A percentile compares a stretch with the other conserved stretches of the same genome.
Conservation (phyloP, 2,797 vertebrate species). For the Knipowitschia caucasica region DNA sequence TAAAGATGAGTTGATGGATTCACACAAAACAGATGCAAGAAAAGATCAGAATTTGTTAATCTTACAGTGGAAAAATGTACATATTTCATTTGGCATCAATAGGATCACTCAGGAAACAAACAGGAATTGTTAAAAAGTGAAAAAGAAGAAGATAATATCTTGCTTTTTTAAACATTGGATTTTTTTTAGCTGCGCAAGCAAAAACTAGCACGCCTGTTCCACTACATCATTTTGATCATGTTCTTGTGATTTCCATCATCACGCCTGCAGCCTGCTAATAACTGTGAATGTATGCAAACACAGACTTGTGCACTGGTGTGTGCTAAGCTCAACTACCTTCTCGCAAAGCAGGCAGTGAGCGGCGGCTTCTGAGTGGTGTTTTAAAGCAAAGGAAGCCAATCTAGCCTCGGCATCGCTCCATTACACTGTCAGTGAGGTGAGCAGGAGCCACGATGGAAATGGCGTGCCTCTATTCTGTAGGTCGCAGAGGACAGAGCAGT, state of each 20-base stretch:
- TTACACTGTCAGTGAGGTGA: constrained; percentile 65
- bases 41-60: too few relatives aligned
- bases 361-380: constrained; percentile 38
- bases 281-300: constrained; percentile 40
- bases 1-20: too few relatives aligned
- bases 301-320: constrained; percentile 7
- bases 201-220: too few relatives aligned
- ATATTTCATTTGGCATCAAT: too few relatives aligned
- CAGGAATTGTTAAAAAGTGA: too few relatives aligned
- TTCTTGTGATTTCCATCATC: constrained; percentile 34
- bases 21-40: too few relatives aligned
- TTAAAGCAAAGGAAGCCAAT: constrained; percentile 58
- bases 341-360: constrained; percentile 9
- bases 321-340: constrained; percentile 32
- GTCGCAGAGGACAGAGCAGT: constrained; percentile 52
- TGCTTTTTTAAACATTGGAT: too few relatives aligned
- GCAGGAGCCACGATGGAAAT: constrained; percentile 56
- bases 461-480: constrained; percentile 46
- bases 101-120: too few relatives aligned
- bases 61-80: too few relatives aligned
- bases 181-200: too few relatives aligned
- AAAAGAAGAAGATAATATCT: too few relatives aligned
- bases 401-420: constrained; percentile 51
- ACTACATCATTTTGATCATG: too few relatives aligned
- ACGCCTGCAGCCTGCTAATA: constrained; percentile 18